Evolutionary conservation across 2,888 invertebrate genomes (phyloP).

Genomic region (Pocota personata): DNA sequence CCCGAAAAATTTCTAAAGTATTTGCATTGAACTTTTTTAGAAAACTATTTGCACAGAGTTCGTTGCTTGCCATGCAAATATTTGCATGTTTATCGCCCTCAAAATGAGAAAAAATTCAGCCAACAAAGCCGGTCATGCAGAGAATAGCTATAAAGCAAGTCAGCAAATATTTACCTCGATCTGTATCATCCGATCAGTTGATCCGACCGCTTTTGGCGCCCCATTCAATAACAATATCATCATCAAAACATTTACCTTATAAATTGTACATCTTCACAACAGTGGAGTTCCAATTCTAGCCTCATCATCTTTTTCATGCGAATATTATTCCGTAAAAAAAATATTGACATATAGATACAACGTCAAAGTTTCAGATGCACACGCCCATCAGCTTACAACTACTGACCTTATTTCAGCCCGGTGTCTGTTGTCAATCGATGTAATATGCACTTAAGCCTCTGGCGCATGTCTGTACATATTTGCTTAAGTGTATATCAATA

Average conservation of each 20-base stretch:
- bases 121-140: neutral
- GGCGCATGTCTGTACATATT: slow-evolving; percentile 1
- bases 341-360: neutral
- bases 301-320: neutral
- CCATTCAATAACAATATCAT: neutral
- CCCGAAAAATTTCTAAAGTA: neutral
- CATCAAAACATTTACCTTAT: slow-evolving; percentile 2
- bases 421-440: slow-evolving; percentile 5
- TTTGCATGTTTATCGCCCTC: slow-evolving; percentile 2
- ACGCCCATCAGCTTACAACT: neutral
- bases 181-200: slow-evolving; percentile 12
- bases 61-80: slow-evolving; percentile 5
- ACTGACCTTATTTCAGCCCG: slow-evolving; percentile 23
- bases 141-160: neutral
- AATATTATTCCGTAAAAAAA: neutral
- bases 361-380: neutral
- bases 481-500: slow-evolving; percentile 19
- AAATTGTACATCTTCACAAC: too few species aligned
- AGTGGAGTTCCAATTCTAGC: neutral
- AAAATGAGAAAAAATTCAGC: neutral
- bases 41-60: slow-evolving; percentile 1
- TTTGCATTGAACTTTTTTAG: neutral
- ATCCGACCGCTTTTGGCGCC: neutral
- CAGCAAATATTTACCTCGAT: neutral
- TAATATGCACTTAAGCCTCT: slow-evolving; percentile 15